A percentile compares a stretch with the other conserved stretches of the same genome.
phyloP scores from a whole-genome alignment of 2,113 vertebrate genomes.

The Ammospiza nelsoni region DNA sequence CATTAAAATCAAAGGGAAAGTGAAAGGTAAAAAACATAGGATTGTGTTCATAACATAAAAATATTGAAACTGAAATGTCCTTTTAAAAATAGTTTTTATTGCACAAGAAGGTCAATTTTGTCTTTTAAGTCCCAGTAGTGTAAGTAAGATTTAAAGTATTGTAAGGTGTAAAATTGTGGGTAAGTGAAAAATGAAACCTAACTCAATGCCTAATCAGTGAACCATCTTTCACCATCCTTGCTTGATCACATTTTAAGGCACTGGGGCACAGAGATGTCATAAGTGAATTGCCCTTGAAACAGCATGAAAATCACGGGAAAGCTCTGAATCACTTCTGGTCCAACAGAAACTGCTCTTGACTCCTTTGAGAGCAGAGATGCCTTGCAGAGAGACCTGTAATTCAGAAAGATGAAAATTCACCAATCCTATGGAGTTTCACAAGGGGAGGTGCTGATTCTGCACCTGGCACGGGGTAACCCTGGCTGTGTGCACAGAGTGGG shows the following conservation, averaged over 20 bases:
- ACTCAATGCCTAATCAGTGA: neutral
- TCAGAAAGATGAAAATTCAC: neutral
- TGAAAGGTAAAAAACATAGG: neutral
- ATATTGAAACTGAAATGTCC: neutral
- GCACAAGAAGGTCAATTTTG: neutral
- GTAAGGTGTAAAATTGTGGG: neutral
- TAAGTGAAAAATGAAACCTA: neutral
- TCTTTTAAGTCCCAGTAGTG: neutral
- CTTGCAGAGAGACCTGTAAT: neutral
- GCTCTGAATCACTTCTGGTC: neutral
- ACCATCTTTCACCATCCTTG: neutral
- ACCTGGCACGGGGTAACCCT: neutral
- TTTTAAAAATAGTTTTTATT: neutral
- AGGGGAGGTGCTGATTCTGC: neutral
- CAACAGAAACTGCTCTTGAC: neutral
- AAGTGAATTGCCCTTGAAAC: neutral
- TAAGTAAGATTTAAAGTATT: neutral
- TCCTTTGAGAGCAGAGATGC: neutral
- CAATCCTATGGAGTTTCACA: rapidly evolving
- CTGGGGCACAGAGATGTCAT: neutral
- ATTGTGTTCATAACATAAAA: slow-evolving; percentile 8
- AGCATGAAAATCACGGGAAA: neutral
- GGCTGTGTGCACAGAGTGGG: neutral
- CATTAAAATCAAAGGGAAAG: neutral
- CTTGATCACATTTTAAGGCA: neutral